Percentiles rank a stretch among this genome's conserved stretches.
Conservation (phyloP, 1,140 invertebrate species). For the Drosophila equinoxialis region DNA sequence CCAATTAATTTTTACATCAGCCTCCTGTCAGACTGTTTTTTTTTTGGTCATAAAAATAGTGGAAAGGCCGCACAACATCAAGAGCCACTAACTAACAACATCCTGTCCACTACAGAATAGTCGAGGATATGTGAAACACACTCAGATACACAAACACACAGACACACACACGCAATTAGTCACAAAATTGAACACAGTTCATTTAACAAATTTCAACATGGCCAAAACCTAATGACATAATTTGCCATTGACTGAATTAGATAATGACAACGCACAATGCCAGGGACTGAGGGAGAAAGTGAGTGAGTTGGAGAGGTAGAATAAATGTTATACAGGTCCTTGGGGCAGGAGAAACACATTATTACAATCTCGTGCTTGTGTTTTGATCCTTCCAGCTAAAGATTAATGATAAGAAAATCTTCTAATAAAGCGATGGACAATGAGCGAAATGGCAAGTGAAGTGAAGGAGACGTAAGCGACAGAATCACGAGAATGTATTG, state of each 20-base stretch:
- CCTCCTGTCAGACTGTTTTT: constrained; percentile 28
- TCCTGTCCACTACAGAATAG: constrained; percentile 28
- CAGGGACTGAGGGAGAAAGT: not conserved
- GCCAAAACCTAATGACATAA: constrained; percentile 69
- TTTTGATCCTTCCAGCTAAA: constrained; percentile 37
- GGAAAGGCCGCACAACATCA: constrained; percentile 10
- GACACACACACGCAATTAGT: constrained; percentile 70
- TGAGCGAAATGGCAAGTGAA: not conserved
- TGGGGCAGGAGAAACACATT: constrained; percentile 32
- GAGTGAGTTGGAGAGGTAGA: constrained; percentile 3
- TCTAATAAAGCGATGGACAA: constrained; percentile 48
- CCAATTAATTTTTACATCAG: constrained; percentile 74
- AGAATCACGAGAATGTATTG: not conserved
- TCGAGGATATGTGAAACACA: not conserved
- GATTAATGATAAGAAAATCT: constrained; percentile 70
- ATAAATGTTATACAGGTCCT: constrained; percentile 63
- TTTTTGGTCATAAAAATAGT: constrained; percentile 26
- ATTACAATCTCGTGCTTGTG: constrained; percentile 27
- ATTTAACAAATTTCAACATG: constrained; percentile 68
- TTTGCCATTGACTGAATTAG: constrained; percentile 66
- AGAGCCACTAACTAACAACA: constrained; percentile 41
- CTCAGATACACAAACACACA: not conserved
- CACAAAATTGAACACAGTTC: constrained; percentile 72
- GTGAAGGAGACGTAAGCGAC: not conserved
- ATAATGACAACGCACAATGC: constrained; percentile 39